These are phyloP conservation scores for Hiodon tergisus DNA, from an alignment of 2,113 vertebrate species.

Conservation along the genomic window DNA sequence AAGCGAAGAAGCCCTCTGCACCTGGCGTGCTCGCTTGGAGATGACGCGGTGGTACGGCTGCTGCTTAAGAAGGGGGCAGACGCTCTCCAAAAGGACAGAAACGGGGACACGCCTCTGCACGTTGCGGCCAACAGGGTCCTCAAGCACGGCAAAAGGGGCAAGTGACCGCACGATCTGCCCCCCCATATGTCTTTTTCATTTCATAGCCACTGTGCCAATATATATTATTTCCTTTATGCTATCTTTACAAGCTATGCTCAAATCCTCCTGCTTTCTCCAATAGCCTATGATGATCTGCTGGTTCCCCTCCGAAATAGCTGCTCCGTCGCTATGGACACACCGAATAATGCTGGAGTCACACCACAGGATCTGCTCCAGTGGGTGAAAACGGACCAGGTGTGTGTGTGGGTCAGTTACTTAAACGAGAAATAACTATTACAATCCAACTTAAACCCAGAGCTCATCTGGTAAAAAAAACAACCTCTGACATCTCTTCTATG, in stretches of 20 bases:
- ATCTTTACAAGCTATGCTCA: not conserved
- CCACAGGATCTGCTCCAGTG: conserved; percentile 66
- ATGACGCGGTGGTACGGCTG: conserved; percentile 61
- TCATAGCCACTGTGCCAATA: no score
- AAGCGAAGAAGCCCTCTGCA: conserved; percentile 64
- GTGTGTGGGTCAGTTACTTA: not conserved
- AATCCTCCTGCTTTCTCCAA: not conserved
- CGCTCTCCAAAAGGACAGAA: conserved; percentile 58
- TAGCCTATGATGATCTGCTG: conserved; percentile 71
- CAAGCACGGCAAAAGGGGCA: conserved; percentile 55
- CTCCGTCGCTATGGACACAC: conserved; percentile 60
- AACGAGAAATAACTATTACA: no score
- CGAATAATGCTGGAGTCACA: conserved; percentile 70
- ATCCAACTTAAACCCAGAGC: no score
- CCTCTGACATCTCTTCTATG: no score
- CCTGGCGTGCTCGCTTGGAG: conserved; percentile 59
- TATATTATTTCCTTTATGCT: no score
- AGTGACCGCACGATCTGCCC: not conserved
- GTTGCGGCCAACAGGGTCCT: conserved; percentile 59
- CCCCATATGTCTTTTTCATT: not conserved
- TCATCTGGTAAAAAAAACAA: no score
- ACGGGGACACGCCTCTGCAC: conserved; percentile 69
- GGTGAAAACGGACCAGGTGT: conserved; percentile 49
- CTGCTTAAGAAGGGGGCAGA: conserved; percentile 68
- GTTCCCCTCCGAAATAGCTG: conserved; percentile 62